Evolutionary conservation across 1,140 invertebrate species (phyloP).

Genomic region (Holcopasites calliopsidis): DNA sequence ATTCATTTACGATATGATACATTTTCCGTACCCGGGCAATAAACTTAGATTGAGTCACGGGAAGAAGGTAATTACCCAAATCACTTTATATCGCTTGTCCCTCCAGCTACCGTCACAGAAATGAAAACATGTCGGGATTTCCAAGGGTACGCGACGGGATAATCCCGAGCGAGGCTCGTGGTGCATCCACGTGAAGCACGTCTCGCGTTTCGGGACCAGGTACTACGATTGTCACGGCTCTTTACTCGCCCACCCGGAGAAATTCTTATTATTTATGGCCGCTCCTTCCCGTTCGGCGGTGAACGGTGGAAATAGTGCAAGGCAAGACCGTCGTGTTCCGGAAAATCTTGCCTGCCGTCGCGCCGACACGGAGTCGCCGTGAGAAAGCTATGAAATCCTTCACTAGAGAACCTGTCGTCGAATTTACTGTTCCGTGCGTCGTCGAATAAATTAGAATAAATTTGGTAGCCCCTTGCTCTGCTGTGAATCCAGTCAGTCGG

Average conservation of each 20-base stretch:
- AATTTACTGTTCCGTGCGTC: neutral
- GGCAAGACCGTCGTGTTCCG: neutral
- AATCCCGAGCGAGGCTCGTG: neutral
- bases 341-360: neutral
- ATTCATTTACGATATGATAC: too few species aligned
- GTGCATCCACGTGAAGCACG: neutral
- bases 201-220: neutral
- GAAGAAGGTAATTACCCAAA: neutral
- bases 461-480: conserved; percentile 37
- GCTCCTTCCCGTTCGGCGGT: too few species aligned
- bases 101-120: too few species aligned
- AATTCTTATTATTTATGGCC: neutral
- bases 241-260: neutral
- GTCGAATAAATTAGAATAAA: conserved; percentile 55
- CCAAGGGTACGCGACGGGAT: neutral
- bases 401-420: neutral
- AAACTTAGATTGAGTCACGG: neutral
- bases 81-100: neutral
- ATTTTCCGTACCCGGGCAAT: too few species aligned
- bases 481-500: conserved; percentile 1
- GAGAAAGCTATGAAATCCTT: neutral
- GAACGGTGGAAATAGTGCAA: neutral
- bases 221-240: neutral
- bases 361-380: neutral
- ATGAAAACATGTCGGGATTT: neutral